These are phyloP conservation scores for Tribolium madens DNA, from an alignment of 1,140 invertebrate species.

Conservation along the genomic window DNA sequence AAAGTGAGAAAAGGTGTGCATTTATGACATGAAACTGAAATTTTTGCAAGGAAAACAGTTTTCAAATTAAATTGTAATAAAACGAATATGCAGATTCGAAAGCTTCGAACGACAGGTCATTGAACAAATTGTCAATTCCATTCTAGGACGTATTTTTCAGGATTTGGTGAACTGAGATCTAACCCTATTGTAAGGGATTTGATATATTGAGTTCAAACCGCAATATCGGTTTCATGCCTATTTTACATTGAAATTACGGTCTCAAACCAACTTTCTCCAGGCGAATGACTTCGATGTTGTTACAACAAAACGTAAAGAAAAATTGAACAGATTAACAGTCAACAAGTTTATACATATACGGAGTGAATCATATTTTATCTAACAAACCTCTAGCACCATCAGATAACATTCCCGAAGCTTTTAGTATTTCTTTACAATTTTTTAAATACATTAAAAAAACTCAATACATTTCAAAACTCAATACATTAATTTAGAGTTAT, in stretches of 20 bases:
- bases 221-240: slow-evolving; percentile 32
- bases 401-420: no score
- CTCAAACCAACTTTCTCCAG: background rate
- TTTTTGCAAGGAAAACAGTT: background rate
- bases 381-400: no score
- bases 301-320: no score
- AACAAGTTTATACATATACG: no score
- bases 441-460: no score
- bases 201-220: slow-evolving; percentile 41
- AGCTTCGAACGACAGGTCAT: slow-evolving; percentile 32
- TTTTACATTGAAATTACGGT: slow-evolving; percentile 31
- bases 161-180: slow-evolving; percentile 36
- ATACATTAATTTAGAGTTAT: no score
- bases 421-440: no score
- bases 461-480: no score
- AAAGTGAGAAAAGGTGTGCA: background rate
- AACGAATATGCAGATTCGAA: slow-evolving; percentile 21
- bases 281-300: no score
- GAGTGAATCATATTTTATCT: no score
- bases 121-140: slow-evolving; percentile 42
- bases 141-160: slow-evolving; percentile 34
- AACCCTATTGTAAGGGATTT: slow-evolving; percentile 39
- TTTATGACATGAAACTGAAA: background rate
- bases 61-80: slow-evolving; percentile 24
- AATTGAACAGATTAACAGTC: no score